Conservation (phyloP, 2,797 vertebrate species). For the Peromyscus eremicus region DNA sequence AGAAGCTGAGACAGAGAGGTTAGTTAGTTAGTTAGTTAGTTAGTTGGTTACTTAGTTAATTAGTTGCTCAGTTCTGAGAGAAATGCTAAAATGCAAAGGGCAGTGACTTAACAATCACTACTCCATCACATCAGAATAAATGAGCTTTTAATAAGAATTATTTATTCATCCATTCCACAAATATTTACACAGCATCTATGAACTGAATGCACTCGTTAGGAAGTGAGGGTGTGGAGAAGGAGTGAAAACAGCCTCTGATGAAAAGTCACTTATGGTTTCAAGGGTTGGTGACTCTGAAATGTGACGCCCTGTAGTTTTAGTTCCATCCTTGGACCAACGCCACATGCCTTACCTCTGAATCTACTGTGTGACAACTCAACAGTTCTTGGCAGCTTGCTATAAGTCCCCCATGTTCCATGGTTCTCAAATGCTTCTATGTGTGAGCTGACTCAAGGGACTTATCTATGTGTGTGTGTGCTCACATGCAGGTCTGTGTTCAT, state of each 20-base stretch:
- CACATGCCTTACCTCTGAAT: neutral
- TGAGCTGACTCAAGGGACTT: neutral
- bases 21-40: neutral
- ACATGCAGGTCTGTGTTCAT: accelerated
- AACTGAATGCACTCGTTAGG: neutral
- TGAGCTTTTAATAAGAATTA: neutral
- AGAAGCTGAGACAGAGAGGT: neutral
- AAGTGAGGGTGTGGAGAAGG: neutral
- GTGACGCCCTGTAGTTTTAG: neutral
- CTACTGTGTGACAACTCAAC: neutral
- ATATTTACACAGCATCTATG: neutral
- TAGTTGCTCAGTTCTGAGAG: neutral
- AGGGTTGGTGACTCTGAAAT: neutral
- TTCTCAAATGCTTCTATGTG: neutral
- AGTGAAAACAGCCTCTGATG: neutral
- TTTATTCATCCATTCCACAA: neutral
- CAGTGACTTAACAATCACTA: neutral
- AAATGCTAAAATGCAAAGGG: slow-evolving; percentile 22
- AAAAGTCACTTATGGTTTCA: neutral
- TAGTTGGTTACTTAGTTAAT: neutral
- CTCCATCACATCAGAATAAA: neutral
- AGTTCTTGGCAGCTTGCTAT: neutral
- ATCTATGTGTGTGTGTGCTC: neutral
- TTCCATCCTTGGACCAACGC: neutral
- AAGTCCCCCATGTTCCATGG: neutral